A percentile compares a stretch with the other conserved stretches of the same genome.
Conservation (phyloP, 2,888 invertebrate species). For the Cremastinae sp. region DNA sequence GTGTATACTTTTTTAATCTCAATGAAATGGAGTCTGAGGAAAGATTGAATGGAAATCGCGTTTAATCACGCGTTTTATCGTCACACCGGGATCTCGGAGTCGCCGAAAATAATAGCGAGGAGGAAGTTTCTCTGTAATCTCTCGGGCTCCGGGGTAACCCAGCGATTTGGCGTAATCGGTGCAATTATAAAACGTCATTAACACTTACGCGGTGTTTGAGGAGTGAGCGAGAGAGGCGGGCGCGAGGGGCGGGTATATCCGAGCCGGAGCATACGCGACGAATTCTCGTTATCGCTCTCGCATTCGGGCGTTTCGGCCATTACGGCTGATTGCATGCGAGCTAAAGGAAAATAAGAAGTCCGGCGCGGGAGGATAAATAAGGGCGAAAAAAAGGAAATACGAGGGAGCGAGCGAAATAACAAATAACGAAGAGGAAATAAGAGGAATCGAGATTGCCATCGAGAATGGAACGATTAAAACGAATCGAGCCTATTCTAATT, state of each 20-base stretch:
- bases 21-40: not conserved
- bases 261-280: slow-evolving; percentile 22
- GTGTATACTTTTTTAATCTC: too few species aligned
- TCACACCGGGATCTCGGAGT: not conserved
- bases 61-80: slow-evolving; percentile 34
- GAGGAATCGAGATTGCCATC: slow-evolving; percentile 15
- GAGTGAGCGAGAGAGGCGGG: not conserved
- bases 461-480: slow-evolving; percentile 51
- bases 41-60: slow-evolving; percentile 32
- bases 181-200: slow-evolving; percentile 59
- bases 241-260: slow-evolving; percentile 7
- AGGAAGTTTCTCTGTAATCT: slow-evolving; percentile 3
- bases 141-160: not conserved
- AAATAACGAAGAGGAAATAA: slow-evolving; percentile 1
- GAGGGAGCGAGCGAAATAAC: not conserved
- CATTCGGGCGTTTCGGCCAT: slow-evolving; percentile 40
- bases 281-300: slow-evolving; percentile 37
- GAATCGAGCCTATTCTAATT: slow-evolving; percentile 51
- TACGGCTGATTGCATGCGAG: slow-evolving; percentile 24
- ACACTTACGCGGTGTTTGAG: slow-evolving; percentile 51
- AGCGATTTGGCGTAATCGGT: slow-evolving; percentile 43
- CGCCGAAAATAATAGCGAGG: slow-evolving; percentile 5
- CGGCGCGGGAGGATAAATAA: not conserved
- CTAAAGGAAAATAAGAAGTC: slow-evolving; percentile 8
- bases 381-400: not conserved